Percentiles rank a stretch among this genome's conserved stretches.
Conservation (phyloP, 2,113 vertebrate species). For the Anarrhichthys ocellatus region DNA sequence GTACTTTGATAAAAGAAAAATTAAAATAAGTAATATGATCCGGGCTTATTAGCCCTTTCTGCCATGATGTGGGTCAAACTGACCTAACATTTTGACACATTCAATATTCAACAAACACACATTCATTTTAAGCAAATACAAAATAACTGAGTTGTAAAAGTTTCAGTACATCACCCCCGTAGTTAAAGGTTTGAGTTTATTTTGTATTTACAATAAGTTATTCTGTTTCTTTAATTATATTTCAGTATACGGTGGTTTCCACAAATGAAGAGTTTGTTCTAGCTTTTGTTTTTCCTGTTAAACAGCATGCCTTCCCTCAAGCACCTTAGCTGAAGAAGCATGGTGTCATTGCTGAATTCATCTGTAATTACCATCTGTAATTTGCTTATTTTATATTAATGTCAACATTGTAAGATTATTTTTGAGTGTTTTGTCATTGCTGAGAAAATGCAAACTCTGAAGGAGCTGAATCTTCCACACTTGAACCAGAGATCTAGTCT, state of each 20-base stretch:
- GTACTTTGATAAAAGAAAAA: conserved; percentile 20
- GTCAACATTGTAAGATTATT: conserved; percentile 71
- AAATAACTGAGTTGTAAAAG: conserved; percentile 70
- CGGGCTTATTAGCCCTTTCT: conserved; percentile 35
- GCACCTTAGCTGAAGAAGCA: conserved; percentile 68
- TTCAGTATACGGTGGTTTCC: conserved; percentile 65
- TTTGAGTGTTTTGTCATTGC: conserved; percentile 61
- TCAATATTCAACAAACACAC: conserved; percentile 31
- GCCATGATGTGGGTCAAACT: conserved; percentile 58
- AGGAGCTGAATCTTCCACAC: conserved; percentile 57
- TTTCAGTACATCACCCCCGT: conserved; percentile 62
- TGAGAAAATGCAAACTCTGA: conserved; percentile 62
- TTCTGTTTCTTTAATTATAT: conserved; percentile 63
- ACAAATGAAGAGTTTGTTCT: conserved; percentile 69
- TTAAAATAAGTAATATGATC: conserved; percentile 22
- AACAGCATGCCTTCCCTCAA: conserved; percentile 68
- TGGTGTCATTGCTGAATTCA: conserved; percentile 67
- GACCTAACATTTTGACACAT: conserved; percentile 48
- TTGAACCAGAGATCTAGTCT: conserved; percentile 51
- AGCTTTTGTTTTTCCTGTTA: conserved; percentile 49
- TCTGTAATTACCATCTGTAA: conserved; percentile 77
- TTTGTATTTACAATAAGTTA: conserved; percentile 81
- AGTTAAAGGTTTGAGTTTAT: conserved; percentile 70
- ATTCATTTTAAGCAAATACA: conserved; percentile 56
- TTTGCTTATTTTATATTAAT: conserved; percentile 76